These are phyloP conservation scores for Drosophila nigricruria DNA, from an alignment of 2,888 invertebrate genomes.

Conservation along the genomic window DNA sequence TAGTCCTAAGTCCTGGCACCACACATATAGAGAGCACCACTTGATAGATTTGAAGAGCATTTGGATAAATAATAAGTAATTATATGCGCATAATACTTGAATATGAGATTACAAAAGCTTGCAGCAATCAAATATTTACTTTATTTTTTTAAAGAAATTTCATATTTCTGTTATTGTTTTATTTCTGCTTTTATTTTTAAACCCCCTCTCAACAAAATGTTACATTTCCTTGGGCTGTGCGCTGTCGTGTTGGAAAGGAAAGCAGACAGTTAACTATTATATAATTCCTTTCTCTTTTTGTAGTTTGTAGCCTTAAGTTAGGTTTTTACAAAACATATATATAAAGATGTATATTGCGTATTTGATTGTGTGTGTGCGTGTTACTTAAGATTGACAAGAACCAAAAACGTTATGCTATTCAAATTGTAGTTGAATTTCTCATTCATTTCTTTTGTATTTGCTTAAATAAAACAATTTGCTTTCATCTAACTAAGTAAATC, in stretches of 20 bases:
- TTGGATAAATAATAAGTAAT: conserved; percentile 25
- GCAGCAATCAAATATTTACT: conserved; percentile 14
- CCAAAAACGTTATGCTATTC: conserved; percentile 78
- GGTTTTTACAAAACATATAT: conserved; percentile 10
- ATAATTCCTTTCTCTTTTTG: conserved; percentile 21
- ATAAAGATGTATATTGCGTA: conserved; percentile 17
- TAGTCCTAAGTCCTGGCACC: conserved; percentile 55
- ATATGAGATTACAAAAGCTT: conserved; percentile 48
- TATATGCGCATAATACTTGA: conserved; percentile 16
- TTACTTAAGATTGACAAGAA: conserved; percentile 52
- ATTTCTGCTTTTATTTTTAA: not conserved
- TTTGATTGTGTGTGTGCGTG: conserved; percentile 25
- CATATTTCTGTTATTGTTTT: not conserved
- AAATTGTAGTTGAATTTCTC: conserved; percentile 68
- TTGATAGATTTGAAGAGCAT: conserved; percentile 38
- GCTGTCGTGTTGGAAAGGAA: conserved; percentile 55
- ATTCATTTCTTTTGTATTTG: conserved; percentile 34
- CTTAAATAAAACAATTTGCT: conserved; percentile 37
- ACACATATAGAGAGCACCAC: conserved; percentile 28
- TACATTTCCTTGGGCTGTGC: conserved; percentile 73
- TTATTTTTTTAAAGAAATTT: conserved; percentile 6
- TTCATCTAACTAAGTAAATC: conserved; percentile 21
- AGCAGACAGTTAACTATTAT: conserved; percentile 53
- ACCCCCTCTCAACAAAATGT: conserved; percentile 27
- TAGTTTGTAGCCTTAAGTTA: conserved; percentile 40